Evolutionary conservation across 2,113 vertebrate genomes (phyloP), one percentile per base, ranked within the genome.

Genomic region (Serilophus lunatus): DNA sequence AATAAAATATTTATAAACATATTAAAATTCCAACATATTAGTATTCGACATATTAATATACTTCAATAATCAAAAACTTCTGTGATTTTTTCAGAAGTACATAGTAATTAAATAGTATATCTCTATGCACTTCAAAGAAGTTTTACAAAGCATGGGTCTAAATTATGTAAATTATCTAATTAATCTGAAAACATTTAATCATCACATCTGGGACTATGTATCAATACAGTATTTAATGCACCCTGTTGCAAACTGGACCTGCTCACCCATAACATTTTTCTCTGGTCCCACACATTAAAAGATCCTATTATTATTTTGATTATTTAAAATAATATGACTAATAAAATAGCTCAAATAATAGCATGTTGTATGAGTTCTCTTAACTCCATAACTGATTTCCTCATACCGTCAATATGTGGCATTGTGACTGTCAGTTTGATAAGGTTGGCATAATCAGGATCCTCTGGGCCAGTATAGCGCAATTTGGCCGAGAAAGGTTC

Each of bases 401-500:
- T 87, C 98, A 93, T 97, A 99, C 99, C 99, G 35, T 99, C 99
- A 47, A 98, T 98, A 93, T 99, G 99, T 42, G 99, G 99, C 98
- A 99, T 98, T 50, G 98, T 99, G 97, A 99, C 98, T 3, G 98
- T 98, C 86, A 99, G 97, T 97, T 99, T 99, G 97, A 99, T 98
- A 66, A 99, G 98, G 96, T 99, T 99, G 75, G 98, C 75, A 84
- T 98, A 98, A 85, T 98, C 97, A 3, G 97, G 97, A 95, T 99
- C 99, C 59, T 99, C 98, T 0, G 98, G 92, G 70, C 99, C 99
- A 1, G 98, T 99, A 96, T 99, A 99, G 88, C 98, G 98, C 47
- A 99, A 91, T 86, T 99, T 99, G 44, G 99, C 99, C 66, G 99
- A 99, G 98, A 99, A 99, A 0, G 99, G 99, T 91, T 99, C 99